These are phyloP conservation scores for Mellilla xanthometata DNA, from an alignment of 2,888 invertebrate species.

Conservation along the genomic window DNA sequence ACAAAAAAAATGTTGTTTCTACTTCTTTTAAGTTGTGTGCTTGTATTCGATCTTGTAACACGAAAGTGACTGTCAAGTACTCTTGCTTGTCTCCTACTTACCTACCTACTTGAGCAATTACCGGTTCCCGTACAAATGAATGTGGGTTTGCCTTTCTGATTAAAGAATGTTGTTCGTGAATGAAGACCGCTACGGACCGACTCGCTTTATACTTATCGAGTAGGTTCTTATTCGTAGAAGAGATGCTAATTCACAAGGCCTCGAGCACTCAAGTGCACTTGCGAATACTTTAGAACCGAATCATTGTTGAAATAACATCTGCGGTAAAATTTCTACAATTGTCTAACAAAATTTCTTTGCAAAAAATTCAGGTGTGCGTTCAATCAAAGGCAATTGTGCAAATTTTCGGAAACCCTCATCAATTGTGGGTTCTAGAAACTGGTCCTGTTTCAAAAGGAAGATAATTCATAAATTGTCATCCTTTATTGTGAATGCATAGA, in stretches of 20 bases:
- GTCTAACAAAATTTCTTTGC: neutral
- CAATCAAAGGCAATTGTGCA: conserved; percentile 50
- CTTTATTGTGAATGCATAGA: conserved; percentile 22
- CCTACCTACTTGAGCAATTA: conserved; percentile 4
- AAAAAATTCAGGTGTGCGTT: conserved; percentile 27
- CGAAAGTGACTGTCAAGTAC: neutral
- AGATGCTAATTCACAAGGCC: no score
- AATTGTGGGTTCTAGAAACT: conserved; percentile 41
- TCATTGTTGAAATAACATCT: no score
- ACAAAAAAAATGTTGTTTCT: no score
- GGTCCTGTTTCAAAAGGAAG: conserved; percentile 38
- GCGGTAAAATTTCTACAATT: neutral
- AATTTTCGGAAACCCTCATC: conserved; percentile 39
- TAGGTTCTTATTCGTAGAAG: no score
- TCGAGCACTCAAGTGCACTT: no score
- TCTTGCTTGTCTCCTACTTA: neutral
- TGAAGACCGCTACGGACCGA: neutral
- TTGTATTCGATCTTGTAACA: neutral
- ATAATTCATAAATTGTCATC: conserved; percentile 39
- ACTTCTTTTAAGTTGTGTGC: neutral
- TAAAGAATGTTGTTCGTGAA: conserved; percentile 3
- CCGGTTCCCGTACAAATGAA: conserved; percentile 4
- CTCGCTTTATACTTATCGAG: no score
- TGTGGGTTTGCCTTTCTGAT: conserved; percentile 1
- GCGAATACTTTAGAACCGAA: no score